Percentiles rank a stretch among this genome's conserved stretches.
Evolutionary conservation across 2,797 vertebrate species (phyloP).

Genomic region (Lerista edwardsae): DNA sequence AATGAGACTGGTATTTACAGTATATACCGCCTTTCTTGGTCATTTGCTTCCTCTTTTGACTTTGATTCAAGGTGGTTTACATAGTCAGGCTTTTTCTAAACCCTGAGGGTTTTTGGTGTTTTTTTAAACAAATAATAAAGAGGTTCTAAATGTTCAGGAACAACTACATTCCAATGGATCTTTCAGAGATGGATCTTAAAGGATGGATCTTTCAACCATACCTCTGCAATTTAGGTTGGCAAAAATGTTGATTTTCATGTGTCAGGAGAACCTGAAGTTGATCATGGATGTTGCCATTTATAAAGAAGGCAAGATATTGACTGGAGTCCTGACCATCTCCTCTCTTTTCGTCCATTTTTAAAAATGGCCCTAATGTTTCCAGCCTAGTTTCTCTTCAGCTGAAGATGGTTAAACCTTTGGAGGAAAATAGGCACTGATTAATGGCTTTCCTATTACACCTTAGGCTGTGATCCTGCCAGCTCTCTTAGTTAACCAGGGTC

Average conservation of each 20-base stretch:
- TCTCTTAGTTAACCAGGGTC: constrained; percentile 30
- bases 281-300: not conserved
- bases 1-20: too few relatives aligned
- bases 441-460: not conserved
- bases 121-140: too few relatives aligned
- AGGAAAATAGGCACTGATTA: constrained; percentile 19
- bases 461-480: constrained; percentile 21
- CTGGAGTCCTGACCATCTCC: constrained; percentile 28
- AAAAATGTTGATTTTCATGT: not conserved
- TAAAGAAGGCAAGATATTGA: not conserved
- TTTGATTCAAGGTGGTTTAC: too few relatives aligned
- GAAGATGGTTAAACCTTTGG: constrained; percentile 22
- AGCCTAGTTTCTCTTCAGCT: constrained; percentile 4
- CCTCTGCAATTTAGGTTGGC: not conserved
- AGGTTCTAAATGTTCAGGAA: too few relatives aligned
- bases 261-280: not conserved
- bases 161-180: too few relatives aligned
- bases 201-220: too few relatives aligned
- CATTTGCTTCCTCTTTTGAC: too few relatives aligned
- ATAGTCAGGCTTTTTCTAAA: too few relatives aligned
- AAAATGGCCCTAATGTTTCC: not conserved
- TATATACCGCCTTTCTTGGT: too few relatives aligned
- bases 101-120: too few relatives aligned
- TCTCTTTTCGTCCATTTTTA: not conserved
- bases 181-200: too few relatives aligned